Evolutionary conservation across 2,888 invertebrate species (phyloP).

Genomic region (Drosophila testacea): DNA sequence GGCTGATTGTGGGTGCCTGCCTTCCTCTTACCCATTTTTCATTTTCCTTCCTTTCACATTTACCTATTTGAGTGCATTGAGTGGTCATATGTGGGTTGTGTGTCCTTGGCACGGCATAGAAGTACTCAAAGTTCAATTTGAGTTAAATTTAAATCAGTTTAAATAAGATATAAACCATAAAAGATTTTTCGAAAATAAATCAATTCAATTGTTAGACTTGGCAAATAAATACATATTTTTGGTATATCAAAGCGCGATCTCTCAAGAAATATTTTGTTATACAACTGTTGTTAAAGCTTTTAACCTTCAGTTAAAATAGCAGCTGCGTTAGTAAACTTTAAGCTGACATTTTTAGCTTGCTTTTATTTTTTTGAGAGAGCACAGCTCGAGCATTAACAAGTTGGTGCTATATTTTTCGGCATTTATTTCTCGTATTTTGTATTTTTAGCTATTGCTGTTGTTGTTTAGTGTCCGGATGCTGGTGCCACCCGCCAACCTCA

Average conservation of each 20-base stretch:
- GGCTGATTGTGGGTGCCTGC: constrained; percentile 32
- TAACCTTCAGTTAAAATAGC: background rate
- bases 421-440: constrained; percentile 2
- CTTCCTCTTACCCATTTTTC: background rate
- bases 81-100: constrained; percentile 25
- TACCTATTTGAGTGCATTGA: constrained; percentile 20
- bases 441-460: constrained; percentile 12
- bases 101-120: constrained; percentile 11
- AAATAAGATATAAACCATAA: background rate
- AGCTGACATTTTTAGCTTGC: constrained; percentile 10
- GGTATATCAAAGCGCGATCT: background rate
- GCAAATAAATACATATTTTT: background rate
- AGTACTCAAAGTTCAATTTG: background rate
- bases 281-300: background rate
- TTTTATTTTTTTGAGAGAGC: constrained; percentile 11
- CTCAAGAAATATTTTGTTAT: background rate
- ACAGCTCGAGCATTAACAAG: constrained; percentile 14
- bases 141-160: background rate
- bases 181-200: background rate
- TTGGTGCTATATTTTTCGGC: constrained; percentile 5
- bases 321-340: constrained; percentile 5
- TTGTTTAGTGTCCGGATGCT: constrained; percentile 28
- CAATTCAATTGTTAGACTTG: background rate
- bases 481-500: constrained; percentile 17
- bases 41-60: background rate